Evolutionary conservation across 1,140 invertebrate species (phyloP).

Genomic region (Sipha flava): DNA sequence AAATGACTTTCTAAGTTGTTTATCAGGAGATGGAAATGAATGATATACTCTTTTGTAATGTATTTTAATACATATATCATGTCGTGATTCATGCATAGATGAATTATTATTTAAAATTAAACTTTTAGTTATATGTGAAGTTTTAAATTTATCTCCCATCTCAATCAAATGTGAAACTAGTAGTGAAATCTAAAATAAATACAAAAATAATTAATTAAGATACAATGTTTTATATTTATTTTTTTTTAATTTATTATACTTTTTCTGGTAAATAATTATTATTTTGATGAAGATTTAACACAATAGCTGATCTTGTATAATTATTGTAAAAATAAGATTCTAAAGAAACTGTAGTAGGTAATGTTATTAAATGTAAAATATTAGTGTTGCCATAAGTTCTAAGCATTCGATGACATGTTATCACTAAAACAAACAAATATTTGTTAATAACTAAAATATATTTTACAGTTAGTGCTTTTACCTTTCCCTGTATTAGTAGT

Average conservation of each 20-base stretch:
- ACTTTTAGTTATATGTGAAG: not conserved
- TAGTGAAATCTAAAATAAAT: not conserved
- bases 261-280: not conserved
- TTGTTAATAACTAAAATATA: not conserved
- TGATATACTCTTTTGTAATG: constrained; percentile 18
- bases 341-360: constrained; percentile 11
- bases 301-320: constrained; percentile 2
- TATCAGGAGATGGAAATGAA: not conserved
- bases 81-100: not conserved
- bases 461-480: not conserved
- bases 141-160: not conserved
- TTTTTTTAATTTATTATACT: no score
- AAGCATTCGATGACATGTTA: not conserved
- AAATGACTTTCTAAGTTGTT: not conserved
- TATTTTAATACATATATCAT: not conserved
- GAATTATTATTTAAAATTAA: not conserved
- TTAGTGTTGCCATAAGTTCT: constrained; percentile 22
- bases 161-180: not conserved
- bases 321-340: constrained; percentile 8
- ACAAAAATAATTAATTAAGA: not conserved
- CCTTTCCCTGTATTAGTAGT: constrained; percentile 2
- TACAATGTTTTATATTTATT: not conserved
- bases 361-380: constrained; percentile 9
- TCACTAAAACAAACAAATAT: not conserved
- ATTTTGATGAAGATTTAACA: not conserved